These are phyloP conservation scores for Dicycla oo DNA, from an alignment of 2,888 invertebrate species.

Conservation along the genomic window DNA sequence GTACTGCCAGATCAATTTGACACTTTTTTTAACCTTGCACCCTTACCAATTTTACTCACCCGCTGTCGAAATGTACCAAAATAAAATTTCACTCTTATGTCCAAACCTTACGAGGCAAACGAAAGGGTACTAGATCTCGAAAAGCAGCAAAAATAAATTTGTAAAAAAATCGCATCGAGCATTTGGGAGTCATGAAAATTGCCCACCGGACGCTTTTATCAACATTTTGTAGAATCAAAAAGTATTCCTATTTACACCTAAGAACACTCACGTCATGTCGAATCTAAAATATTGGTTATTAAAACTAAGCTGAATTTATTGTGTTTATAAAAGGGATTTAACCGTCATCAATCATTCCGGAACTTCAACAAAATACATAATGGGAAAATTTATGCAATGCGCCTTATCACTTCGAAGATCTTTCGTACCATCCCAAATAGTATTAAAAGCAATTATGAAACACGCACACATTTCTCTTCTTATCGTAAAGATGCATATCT, in stretches of 20 bases:
- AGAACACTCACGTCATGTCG: slow-evolving; percentile 47
- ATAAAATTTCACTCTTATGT: slow-evolving; percentile 42
- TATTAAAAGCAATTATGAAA: slow-evolving; percentile 83
- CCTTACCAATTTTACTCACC: slow-evolving; percentile 48
- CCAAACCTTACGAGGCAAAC: not conserved
- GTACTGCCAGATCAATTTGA: slow-evolving; percentile 79
- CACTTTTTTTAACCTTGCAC: slow-evolving; percentile 76
- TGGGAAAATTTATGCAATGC: slow-evolving; percentile 75
- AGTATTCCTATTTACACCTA: slow-evolving; percentile 44
- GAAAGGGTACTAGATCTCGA: not conserved
- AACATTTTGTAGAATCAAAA: slow-evolving; percentile 30
- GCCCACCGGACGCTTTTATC: slow-evolving; percentile 28
- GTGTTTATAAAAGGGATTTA: slow-evolving; percentile 64
- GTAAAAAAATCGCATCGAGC: slow-evolving; percentile 40
- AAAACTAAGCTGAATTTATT: slow-evolving; percentile 63
- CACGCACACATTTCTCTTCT: slow-evolving; percentile 76
- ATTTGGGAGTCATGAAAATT: slow-evolving; percentile 38
- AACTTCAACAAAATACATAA: slow-evolving; percentile 73
- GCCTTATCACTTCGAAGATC: slow-evolving; percentile 71
- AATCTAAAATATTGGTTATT: slow-evolving; percentile 54
- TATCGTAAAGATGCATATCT: slow-evolving; percentile 84
- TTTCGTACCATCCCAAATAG: slow-evolving; percentile 74
- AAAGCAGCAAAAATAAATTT: slow-evolving; percentile 25
- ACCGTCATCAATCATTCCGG: slow-evolving; percentile 77
- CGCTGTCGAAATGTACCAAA: slow-evolving; percentile 26